Evolutionary conservation across 2,113 vertebrate species (phyloP).

Genomic region (Poeciliopsis turrubarensis): DNA sequence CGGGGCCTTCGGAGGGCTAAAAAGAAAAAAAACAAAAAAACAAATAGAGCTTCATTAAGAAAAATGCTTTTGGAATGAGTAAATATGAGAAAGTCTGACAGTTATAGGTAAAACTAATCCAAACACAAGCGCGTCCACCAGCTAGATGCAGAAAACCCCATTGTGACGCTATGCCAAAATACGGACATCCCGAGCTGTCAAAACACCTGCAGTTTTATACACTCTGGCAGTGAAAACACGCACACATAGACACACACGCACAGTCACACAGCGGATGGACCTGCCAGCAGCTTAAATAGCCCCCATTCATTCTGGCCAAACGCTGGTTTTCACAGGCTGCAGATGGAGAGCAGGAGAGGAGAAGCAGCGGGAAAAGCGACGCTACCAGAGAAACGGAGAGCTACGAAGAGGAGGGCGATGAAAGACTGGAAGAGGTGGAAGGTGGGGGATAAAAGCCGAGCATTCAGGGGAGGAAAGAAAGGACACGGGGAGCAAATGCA

Average conservation of each 20-base stretch:
- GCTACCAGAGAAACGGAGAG: constrained; percentile 26
- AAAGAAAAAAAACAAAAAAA: constrained; percentile 53
- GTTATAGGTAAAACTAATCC: background rate
- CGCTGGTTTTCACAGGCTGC: constrained; percentile 46
- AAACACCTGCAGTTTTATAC: constrained; percentile 36
- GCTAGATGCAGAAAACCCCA: background rate
- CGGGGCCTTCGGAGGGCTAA: constrained; percentile 88
- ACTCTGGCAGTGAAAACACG: background rate
- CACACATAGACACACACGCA: constrained; percentile 6
- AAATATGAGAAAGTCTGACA: background rate
- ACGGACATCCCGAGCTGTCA: constrained; percentile 37
- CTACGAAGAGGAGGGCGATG: constrained; percentile 22
- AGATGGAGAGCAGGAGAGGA: constrained; percentile 34
- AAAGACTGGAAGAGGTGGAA: constrained; percentile 25
- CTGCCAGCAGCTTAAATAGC: constrained; percentile 72
- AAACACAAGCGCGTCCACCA: background rate
- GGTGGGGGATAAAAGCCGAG: background rate
- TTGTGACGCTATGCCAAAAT: constrained; percentile 22
- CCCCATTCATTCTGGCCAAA: constrained; percentile 71
- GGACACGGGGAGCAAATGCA: constrained; percentile 1
- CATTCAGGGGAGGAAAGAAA: constrained; percentile 1
- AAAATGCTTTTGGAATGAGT: background rate
- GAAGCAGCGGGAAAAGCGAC: constrained; percentile 15
- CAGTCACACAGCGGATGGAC: constrained; percentile 36
- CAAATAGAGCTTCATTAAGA: constrained; percentile 1